Conservation (phyloP, 2,888 invertebrate genomes). For the Caenorhabditis angaria region DNA sequence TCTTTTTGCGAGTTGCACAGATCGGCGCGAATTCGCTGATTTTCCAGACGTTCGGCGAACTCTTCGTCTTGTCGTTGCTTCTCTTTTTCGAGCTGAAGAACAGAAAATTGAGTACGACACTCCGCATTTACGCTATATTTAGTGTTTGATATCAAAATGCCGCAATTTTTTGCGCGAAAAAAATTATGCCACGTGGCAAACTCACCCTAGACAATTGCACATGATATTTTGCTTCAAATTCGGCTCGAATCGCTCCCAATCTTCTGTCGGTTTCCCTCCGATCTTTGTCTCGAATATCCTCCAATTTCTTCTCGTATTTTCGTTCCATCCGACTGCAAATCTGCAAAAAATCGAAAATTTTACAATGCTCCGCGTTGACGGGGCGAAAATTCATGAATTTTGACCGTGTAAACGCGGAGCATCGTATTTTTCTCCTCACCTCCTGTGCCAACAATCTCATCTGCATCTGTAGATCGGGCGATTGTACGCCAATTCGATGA, state of each 20-base stretch:
- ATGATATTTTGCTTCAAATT: slow-evolving; percentile 35
- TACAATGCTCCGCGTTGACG: neutral
- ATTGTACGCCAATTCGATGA: slow-evolving; percentile 24
- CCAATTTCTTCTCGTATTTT: slow-evolving; percentile 38
- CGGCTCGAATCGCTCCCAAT: slow-evolving; percentile 29
- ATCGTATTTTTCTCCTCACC: neutral
- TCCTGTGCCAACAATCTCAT: slow-evolving; percentile 46
- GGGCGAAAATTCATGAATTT: neutral
- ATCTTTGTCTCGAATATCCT: slow-evolving; percentile 34
- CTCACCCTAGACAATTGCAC: slow-evolving; percentile 19
- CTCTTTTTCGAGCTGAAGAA: slow-evolving; percentile 39
- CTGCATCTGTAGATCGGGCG: slow-evolving; percentile 30
- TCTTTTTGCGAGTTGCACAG: slow-evolving; percentile 31
- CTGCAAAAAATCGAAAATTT: neutral
- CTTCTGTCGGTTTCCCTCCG: slow-evolving; percentile 36
- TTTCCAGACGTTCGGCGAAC: slow-evolving; percentile 35
- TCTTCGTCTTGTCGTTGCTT: slow-evolving; percentile 25
- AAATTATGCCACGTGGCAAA: too few species aligned
- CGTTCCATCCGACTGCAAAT: slow-evolving; percentile 33
- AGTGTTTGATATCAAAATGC: too few species aligned
- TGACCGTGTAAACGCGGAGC: neutral
- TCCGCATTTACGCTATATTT: too few species aligned
- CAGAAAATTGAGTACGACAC: too few species aligned
- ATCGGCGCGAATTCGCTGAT: slow-evolving; percentile 31
- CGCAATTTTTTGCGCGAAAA: neutral